phyloP scores from a whole-genome alignment of 2,113 vertebrate species.

The Tyrannus savana region DNA sequence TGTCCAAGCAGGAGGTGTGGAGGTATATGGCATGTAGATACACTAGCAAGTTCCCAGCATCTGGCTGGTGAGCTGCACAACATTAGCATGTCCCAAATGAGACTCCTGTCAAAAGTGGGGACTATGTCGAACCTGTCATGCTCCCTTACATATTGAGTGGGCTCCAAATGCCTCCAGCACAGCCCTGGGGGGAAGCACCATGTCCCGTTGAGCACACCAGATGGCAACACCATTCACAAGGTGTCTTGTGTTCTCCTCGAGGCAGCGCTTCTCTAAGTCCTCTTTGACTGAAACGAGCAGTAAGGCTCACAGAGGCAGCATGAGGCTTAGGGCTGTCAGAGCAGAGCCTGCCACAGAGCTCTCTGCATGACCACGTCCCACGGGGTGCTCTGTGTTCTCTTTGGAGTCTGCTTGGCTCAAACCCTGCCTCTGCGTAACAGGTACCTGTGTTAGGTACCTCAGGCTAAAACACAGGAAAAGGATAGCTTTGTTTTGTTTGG shows the following conservation, averaged over 20 bases:
- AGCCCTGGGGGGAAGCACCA: neutral
- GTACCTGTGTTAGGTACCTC: neutral
- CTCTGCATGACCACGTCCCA: accelerated
- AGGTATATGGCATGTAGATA: too few species aligned
- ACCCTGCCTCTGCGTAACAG: neutral
- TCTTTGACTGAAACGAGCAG: accelerated
- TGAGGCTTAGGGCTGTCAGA: neutral
- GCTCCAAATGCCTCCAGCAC: neutral
- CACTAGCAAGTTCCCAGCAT: neutral
- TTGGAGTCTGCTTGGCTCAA: neutral
- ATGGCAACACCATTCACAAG: neutral
- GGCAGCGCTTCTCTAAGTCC: neutral
- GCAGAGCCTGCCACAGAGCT: neutral
- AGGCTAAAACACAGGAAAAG: neutral
- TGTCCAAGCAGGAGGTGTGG: neutral
- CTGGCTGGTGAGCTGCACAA: neutral
- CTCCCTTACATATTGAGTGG: accelerated
- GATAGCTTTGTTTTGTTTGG: too few species aligned
- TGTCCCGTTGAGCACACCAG: accelerated
- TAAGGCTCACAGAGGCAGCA: neutral
- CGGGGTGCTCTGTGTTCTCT: neutral
- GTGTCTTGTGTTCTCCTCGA: neutral
- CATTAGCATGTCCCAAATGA: neutral
- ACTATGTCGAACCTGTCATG: neutral
- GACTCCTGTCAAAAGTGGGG: neutral